These are phyloP conservation scores for Sapayoa aenigma DNA, from an alignment of 2,113 vertebrate species.

Conservation along the genomic window DNA sequence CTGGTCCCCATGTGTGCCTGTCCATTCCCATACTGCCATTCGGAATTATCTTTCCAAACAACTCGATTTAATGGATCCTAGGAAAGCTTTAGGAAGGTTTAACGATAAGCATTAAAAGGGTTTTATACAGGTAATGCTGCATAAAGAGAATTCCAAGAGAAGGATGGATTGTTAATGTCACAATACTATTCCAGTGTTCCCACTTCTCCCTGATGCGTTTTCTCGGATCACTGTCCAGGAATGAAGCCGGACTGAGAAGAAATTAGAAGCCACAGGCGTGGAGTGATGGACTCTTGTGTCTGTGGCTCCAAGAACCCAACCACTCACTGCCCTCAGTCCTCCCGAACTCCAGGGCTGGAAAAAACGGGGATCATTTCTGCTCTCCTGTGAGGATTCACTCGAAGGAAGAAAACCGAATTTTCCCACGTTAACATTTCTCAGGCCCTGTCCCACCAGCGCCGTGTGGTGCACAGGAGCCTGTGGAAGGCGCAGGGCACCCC, in stretches of 20 bases:
- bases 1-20: accelerated
- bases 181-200: background rate
- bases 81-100: background rate
- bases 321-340: background rate
- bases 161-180: background rate
- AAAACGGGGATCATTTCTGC: background rate
- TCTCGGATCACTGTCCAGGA: background rate
- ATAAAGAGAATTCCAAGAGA: background rate
- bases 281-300: accelerated
- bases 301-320: background rate
- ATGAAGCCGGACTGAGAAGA: background rate
- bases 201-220: background rate
- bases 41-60: too few relatives aligned
- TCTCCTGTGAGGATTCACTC: background rate
- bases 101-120: background rate
- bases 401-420: background rate
- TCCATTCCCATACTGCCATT: too few relatives aligned
- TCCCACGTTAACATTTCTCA: accelerated
- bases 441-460: background rate
- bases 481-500: accelerated
- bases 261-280: too few relatives aligned
- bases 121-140: background rate
- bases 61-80: too few relatives aligned
- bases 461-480: accelerated
- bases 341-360: background rate